Evolutionary conservation across 1,140 invertebrate genomes (phyloP).

Genomic region (Bombus turneri): DNA sequence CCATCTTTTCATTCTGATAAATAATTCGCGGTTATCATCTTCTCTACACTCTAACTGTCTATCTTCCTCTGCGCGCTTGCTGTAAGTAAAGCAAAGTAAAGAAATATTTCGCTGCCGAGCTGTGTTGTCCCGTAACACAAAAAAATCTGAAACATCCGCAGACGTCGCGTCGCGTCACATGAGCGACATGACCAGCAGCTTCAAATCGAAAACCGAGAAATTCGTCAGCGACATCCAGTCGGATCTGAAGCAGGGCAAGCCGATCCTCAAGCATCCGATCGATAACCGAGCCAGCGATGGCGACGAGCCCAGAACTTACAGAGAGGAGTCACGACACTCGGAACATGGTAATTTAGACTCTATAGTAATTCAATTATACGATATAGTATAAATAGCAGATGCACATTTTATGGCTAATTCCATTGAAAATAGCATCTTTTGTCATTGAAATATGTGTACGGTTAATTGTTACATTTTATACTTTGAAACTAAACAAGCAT

Average conservation of each 20-base stretch:
- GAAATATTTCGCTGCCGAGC: slow-evolving; percentile 33
- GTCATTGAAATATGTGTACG: background rate
- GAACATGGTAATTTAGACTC: slow-evolving; percentile 85
- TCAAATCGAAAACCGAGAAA: slow-evolving; percentile 88
- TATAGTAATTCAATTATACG: background rate
- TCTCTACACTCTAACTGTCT: slow-evolving; percentile 28
- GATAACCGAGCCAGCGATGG: slow-evolving; percentile 75
- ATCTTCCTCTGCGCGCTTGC: slow-evolving; percentile 36
- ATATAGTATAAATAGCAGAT: no score
- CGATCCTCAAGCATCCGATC: slow-evolving; percentile 82
- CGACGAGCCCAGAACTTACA: slow-evolving; percentile 86
- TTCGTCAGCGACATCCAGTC: slow-evolving; percentile 87
- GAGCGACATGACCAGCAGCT: slow-evolving; percentile 87
- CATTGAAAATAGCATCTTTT: background rate
- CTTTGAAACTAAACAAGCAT: background rate
- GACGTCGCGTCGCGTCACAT: slow-evolving; percentile 85
- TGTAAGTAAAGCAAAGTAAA: slow-evolving; percentile 10
- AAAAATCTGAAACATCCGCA: slow-evolving; percentile 75
- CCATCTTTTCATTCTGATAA: background rate
- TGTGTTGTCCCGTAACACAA: slow-evolving; percentile 52
- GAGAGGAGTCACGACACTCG: slow-evolving; percentile 87
- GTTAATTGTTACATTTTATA: background rate
- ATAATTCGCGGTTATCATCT: slow-evolving; percentile 4
- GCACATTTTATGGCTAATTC: no score
- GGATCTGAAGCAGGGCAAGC: slow-evolving; percentile 84